Base-by-base conservation (phyloP, 2,113 vertebrate species). In the Trichomycterus rosablanca region DNA sequence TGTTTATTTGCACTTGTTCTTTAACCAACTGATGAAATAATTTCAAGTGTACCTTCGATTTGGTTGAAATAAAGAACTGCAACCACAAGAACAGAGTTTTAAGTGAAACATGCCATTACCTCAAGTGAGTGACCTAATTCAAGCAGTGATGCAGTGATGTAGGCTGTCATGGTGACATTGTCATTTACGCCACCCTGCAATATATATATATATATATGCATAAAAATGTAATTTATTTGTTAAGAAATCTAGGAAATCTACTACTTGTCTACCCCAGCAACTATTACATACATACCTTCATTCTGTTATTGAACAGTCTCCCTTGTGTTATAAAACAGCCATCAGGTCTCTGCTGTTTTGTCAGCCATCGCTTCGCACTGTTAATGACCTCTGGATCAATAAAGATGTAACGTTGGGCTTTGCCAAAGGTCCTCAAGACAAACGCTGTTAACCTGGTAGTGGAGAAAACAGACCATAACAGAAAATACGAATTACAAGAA, bases 371-470 rank as follows among this genome's bases (percentile, higher is more conserved):
- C 26, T 82, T 67, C 16, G 89, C 68, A 0, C 59, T 40, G 2
- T 23, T 1, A 8, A 89, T 74, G 0, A 72, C 73, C 0, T 7
- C 0, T 14, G 79, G 69, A 3, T 89, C 69, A 3, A 90, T 77
- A 64, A 73, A 87, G 48, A 91, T 62, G 23, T 86, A 76, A 7
- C 72, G 63, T 50, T 72, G 66, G 4, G 86, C 86, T 70, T 82
- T 83, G 15, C 76, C 75, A 22, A 91, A 89, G 5, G 79, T 79
- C 60, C 79, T 78, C 72, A 85, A 50, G 10, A 90, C 87, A 75
- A 91, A 91, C 12, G 89, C 87, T 5, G 89, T 93, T 72, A 93
- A 76, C 87, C 91, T 92, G 74, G 39, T 30, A 16, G 68, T 43
- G 28, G 10, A 50, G 5, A 48, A 12, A 19, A n/a, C n/a, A n/a